Evolutionary conservation across 2,113 vertebrate genomes (phyloP).

Genomic region (Alectura lathami): DNA sequence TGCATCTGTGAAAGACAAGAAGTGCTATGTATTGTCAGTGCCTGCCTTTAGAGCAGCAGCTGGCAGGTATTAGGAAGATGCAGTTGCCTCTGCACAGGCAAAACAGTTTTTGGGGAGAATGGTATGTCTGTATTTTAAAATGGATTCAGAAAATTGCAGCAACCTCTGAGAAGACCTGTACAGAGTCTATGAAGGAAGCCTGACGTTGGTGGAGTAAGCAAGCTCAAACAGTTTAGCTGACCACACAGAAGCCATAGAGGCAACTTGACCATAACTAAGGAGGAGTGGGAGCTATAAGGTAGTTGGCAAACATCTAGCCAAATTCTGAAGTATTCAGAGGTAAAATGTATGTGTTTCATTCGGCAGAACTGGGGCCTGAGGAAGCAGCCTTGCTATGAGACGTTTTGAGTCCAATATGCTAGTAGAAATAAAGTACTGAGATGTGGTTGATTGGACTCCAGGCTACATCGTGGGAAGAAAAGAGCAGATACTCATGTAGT

Average conservation of each 20-base stretch:
- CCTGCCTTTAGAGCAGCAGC: neutral
- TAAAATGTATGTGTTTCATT: neutral
- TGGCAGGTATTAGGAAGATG: neutral
- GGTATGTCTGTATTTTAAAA: neutral
- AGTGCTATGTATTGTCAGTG: neutral
- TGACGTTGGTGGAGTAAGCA: neutral
- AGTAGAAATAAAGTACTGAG: neutral
- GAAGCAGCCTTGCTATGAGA: neutral
- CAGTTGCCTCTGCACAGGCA: neutral
- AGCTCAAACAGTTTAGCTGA: neutral
- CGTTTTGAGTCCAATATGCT: fast-evolving
- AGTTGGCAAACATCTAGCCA: neutral
- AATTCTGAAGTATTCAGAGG: neutral
- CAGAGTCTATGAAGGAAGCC: neutral
- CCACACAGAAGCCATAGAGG: neutral
- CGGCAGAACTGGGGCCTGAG: neutral
- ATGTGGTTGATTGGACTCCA: neutral
- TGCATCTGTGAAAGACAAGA: neutral
- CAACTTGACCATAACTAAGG: neutral
- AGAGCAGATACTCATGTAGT: neutral
- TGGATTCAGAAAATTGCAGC: neutral
- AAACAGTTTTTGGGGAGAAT: neutral
- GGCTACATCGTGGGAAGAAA: neutral
- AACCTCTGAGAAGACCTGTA: neutral
- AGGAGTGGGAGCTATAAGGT: neutral